Evolutionary conservation across 2,797 vertebrate genomes (phyloP), one percentile per base, ranked within the genome.

Genomic region (Microctenopoma steveboyesi): DNA sequence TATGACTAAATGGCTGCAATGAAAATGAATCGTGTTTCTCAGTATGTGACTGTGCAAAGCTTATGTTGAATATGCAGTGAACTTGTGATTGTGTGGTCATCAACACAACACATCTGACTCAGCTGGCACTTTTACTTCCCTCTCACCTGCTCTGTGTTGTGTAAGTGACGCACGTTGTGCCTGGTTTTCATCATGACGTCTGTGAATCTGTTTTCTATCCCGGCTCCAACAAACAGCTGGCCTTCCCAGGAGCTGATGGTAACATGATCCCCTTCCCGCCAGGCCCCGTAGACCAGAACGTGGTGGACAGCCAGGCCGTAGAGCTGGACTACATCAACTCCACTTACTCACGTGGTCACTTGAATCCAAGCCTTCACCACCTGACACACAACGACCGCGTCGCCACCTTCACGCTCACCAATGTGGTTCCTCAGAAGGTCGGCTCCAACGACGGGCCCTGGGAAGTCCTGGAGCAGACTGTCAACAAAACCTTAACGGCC

Each of bases 341-440:
- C 35, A 81, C 75, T 18, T 93, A 78, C 37, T 76, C 90, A 2
- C 89, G 90, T 0, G 93, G 93, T 0, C 92, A 94, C 72, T 46
- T 94, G 53, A 93, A 93, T 82, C 93, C 93, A 14, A 92, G 89
- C 67, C 85, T 90, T 27, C 92, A 94, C 69, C 93, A 93, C 75
- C 61, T 43, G 10, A 69, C 51, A 35, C 52, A 37, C 0, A 8
- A 60, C 14, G 74, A 76, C n/a, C 91, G 90, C 13, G 0, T 7
- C 0, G 68, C 93, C 78, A 93, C 93, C 16, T 94, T 94, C 80
- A 94, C 92, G 49, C 86, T 94, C 67, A 93, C 92, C 15, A 94
- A 93, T 1, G 85, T 88, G 15, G 92, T 92, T 0, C 93, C 93
- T 1, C 93, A 94, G 76, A 89, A 83, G 69, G 3, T 0, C 0